Evolutionary conservation across 2,888 invertebrate species (phyloP), one percentile per base, ranked within the genome.

Genomic region (Elaeidobius kamerunicus): DNA sequence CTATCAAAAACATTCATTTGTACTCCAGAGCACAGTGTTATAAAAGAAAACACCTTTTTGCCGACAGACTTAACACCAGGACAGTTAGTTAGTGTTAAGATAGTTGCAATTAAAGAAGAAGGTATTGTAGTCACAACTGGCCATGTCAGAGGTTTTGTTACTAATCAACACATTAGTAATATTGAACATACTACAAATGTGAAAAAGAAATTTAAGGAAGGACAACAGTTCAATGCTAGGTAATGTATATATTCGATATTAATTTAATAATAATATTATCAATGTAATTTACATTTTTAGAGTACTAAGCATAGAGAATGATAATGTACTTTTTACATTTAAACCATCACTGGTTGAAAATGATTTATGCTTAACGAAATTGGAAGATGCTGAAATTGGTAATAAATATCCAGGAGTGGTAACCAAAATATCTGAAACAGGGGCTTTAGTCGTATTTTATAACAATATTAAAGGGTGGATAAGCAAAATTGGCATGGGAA

Each of bases 1-100:
- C 75, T 85, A 36, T 85, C 87, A 64, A 77, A 78, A 56, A 65
- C 79, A 20, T 88, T 84, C 69, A 76, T 85, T 6, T 85, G 88
- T 63, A 78, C 83, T 1, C 83, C 85, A 70, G 79, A 85, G 67
- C 69, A 76, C 1, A 63, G 70, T 0, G 56, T 83, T 2, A 63
- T 88, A 1, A 69, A 74, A 19, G 80, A 84, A 66, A 76, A 76
- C 59, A 72, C 78, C 65, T 84, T 84, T 66, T 72, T 72, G 1
- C 55, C 75, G 23, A 62, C 68, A 0, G 79, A 82, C 64, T 65
- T 84, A 1, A 63, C 67, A 12, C 60, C 78, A 0, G 86, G 83
- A 0, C 76, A 83, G 38, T 58, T 76, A 11, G 77, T 86, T 0
- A 67, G 73, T 1, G 85, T 78, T 0, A 70, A 67, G 0, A 75